Evolutionary conservation across 23 tunicate species (phyloP), one percentile per base, ranked within the genome.

Genomic region (Trididemnum miniatum): DNA sequence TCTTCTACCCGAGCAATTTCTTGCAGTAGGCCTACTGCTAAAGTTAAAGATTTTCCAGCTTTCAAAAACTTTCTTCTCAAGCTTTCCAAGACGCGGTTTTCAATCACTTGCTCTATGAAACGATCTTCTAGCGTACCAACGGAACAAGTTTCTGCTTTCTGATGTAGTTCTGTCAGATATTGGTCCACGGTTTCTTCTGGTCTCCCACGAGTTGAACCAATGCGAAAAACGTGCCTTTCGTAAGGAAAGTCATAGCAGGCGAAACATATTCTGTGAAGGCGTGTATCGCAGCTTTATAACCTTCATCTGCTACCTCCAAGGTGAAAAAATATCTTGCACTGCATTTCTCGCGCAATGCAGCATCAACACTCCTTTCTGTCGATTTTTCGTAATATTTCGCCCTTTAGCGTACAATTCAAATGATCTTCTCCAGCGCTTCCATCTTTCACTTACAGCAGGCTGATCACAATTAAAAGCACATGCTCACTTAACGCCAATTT

Each of bases 201-300:
- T 64, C n/a, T n/a, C n/a, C n/a, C n/a, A n/a, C 24, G 29, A 12
- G 18, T 20, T 7, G 30, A 5, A 5, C 7, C n/a, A n/a, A 20
- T 26, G 7, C 71, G 27, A n/a, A 64, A 64, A 12, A 64, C 7
- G n/a, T 64, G 71, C 30, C 71, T 64, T 64, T 64, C 71, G n/a
- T 64, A n/a, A 26, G 71, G 71, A 12, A 64, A 5, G 24, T 64
- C 18, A 49, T 12, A 9, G 15, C 57, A 49, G 57, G n/a, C n/a
- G n/a, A n/a, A n/a, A n/a, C n/a, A n/a, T n/a, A n/a, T n/a, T n/a
- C n/a, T n/a, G n/a, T n/a, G n/a, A n/a, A n/a, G n/a, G n/a, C n/a
- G n/a, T n/a, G n/a, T n/a, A n/a, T n/a, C n/a, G n/a, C n/a, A n/a
- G n/a, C n/a, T n/a, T n/a, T n/a, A n/a, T n/a, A n/a, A n/a, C n/a